Evolutionary conservation across 2,888 invertebrate genomes (phyloP).

Genomic region (Agonopterix heracliana): DNA sequence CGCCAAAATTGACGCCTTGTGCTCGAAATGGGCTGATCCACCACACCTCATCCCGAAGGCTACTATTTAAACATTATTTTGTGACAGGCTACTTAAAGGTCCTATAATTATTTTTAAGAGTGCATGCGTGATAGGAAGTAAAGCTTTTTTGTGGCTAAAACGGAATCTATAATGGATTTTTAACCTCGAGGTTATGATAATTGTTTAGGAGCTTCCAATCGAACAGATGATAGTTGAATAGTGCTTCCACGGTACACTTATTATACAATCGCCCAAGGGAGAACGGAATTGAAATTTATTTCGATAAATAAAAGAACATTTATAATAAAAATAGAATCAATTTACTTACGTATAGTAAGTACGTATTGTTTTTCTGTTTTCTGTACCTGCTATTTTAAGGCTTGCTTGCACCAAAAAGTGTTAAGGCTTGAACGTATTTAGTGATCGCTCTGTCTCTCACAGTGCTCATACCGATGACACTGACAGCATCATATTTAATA

Average conservation of each 20-base stretch:
- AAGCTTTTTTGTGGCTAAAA: conserved; percentile 36
- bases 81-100: conserved; percentile 67
- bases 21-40: conserved; percentile 41
- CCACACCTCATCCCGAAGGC: conserved; percentile 45
- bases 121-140: conserved; percentile 50
- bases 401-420: too few relatives aligned
- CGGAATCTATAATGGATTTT: conserved; percentile 57
- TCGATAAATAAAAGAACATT: too few relatives aligned
- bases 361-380: too few relatives aligned
- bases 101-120: conserved; percentile 64
- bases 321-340: too few relatives aligned
- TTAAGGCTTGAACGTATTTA: too few relatives aligned
- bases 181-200: conserved; percentile 36
- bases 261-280: too few relatives aligned
- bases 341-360: too few relatives aligned
- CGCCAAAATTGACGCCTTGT: conserved; percentile 65
- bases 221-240: conserved; percentile 34
- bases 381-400: too few relatives aligned
- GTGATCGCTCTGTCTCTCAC: too few relatives aligned
- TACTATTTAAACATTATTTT: conserved; percentile 73
- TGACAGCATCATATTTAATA: too few relatives aligned
- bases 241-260: background rate
- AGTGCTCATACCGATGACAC: too few relatives aligned
- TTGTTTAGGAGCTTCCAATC: conserved; percentile 43
- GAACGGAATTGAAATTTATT: too few relatives aligned